Evolutionary conservation across 1,140 invertebrate genomes (phyloP), one percentile per base, ranked within the genome.

Genomic region (Elysia chlorotica): DNA sequence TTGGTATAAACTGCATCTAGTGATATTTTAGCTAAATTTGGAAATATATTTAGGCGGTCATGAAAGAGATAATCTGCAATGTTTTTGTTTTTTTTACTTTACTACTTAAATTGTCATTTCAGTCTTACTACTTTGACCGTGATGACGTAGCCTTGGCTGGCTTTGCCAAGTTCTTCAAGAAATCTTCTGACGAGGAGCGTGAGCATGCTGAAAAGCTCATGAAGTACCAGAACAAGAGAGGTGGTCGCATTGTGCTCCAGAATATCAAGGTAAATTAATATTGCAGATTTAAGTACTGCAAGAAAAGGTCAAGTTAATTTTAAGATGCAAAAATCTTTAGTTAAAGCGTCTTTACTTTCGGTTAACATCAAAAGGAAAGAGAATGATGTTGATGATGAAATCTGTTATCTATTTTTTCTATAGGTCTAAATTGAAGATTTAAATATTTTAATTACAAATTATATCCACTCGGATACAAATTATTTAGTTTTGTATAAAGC

Each of bases 181-280:
- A 92, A 75, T 88, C 90, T 33, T 92, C 92, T 2, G 87, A 90
- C 41, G 94, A 94, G 80, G 93, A 95, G 85, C 88, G 91, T 14
- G 90, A 91, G 67, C 93, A 95, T 83, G 93, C 92, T 0, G 89
- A 91, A 85, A 91, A 88, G 73, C 83, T 92, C 2, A 92, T 95
- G 89, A 89, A 90, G 53, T 96, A 95, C 83, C 90, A 93, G 85
- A 95, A 94, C 82, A 91, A 92, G 79, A 88, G 95, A 31, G 95
- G 95, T 6, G 94, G 94, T 0, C 84, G 88, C 5, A 89, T 94
- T 75, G 81, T 89, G 25, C 65, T 67, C n/a, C 65, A 67, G 41
- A 53, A 67, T n/a, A 67, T 67, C 41, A 67, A 67, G 65, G 65
- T 67, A 67, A 67, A 23, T 3, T 25, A 6, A 21, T 37, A 23